Evolutionary conservation across 1,140 invertebrate species (phyloP), one percentile per base, ranked within the genome.

Genomic region (Triops longicaudatus): DNA sequence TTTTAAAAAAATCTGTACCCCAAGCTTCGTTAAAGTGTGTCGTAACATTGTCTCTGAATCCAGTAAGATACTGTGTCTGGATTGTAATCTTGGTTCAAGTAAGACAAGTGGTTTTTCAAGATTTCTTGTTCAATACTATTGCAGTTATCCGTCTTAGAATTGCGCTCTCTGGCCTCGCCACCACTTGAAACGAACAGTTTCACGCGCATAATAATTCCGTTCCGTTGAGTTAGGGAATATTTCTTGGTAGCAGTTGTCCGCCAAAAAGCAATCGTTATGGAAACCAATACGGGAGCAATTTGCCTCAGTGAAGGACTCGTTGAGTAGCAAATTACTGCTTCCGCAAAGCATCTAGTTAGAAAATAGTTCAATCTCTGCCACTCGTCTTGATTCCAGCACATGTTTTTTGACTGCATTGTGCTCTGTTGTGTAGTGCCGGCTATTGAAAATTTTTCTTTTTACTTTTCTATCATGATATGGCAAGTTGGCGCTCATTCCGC

Each of bases 201-300:
- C 42, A 27, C 42, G 22, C 22, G 71, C 43, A 14, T 74, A 41
- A n/a, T 42, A 78, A 28, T 9, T 26, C 41, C 42, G 11, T 37
- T 77, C 63, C 3, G 76, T 73, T 2, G 31, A 14, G 9, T 42
- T 42, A 6, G 31, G 28, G 17, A 78, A 78, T 4, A 72, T 75
- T 11, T 73, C 77, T 41, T 14, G 11, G 22, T 78, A 72, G 27
- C 17, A 10, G 11, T 63, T 27, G 5, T 28, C 7, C 6, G 77
- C 43, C 73, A 78, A 43, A 72, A 78, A 78, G 71, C 77, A 78
- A 14, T 78, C 77, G 41, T 78, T 78, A 31, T 78, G 77, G 27
- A 78, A 44, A n/a, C 77, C 77, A 17, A 78, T 31, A 43, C 77
- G 77, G 11, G 77, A 42, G 22, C 7, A 27, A 27, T 63, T 41